These are phyloP conservation scores for Hypotaenidia okinawae DNA, from an alignment of 2,797 vertebrate genomes.

Conservation along the genomic window DNA sequence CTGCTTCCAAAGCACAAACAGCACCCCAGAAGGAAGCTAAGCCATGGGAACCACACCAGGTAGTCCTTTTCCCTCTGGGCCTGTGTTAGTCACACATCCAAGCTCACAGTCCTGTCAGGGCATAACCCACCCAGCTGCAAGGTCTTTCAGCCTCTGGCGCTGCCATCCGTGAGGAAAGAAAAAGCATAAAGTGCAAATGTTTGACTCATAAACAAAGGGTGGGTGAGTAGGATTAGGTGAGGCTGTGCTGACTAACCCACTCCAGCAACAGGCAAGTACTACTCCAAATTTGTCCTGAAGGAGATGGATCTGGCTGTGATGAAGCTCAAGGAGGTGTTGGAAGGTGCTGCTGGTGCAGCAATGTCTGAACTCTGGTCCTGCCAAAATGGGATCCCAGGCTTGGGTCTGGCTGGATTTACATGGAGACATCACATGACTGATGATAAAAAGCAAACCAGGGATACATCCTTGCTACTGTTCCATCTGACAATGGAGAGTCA, in stretches of 20 bases:
- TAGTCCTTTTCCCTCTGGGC: neutral
- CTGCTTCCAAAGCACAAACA: neutral
- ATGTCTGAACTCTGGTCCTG: neutral
- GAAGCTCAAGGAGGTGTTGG: neutral
- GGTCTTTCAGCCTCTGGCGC: neutral
- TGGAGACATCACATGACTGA: neutral
- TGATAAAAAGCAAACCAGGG: neutral
- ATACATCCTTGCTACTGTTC: neutral
- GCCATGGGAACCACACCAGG: neutral
- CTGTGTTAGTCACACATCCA: conserved; percentile 16
- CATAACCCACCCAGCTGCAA: conserved; percentile 19
- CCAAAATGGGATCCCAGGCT: neutral
- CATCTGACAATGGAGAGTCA: neutral
- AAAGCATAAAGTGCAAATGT: conserved; percentile 18
- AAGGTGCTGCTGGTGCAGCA: neutral
- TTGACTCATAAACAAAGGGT: conserved; percentile 60
- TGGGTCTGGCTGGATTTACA: neutral
- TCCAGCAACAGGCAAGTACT: neutral
- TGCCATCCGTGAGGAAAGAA: neutral
- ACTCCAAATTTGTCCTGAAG: conserved; percentile 6
- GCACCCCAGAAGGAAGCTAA: neutral
- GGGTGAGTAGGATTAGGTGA: conserved; percentile 20
- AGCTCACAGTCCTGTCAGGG: conserved; percentile 25
- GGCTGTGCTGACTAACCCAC: conserved; percentile 62
- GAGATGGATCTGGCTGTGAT: neutral